These are phyloP conservation scores for Drosophila rhopaloa DNA, from an alignment of 1,140 invertebrate species.

Conservation along the genomic window DNA sequence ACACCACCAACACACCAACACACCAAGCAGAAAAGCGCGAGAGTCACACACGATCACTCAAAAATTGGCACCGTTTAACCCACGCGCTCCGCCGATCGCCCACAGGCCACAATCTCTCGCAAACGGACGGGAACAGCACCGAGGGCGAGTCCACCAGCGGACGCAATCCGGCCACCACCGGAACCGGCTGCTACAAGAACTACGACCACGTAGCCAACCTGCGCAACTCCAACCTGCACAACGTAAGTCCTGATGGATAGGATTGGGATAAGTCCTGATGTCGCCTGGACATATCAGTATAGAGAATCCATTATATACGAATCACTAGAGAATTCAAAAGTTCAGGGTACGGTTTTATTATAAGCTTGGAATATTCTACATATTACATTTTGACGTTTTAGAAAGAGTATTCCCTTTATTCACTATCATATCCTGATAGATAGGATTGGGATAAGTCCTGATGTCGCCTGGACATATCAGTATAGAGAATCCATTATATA, in stretches of 20 bases:
- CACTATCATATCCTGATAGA: too few species aligned
- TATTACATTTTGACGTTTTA: too few species aligned
- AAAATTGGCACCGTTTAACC: constrained; percentile 85
- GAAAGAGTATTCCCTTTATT: too few species aligned
- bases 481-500: too few species aligned
- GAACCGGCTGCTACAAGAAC: constrained; percentile 93
- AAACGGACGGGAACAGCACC: constrained; percentile 93
- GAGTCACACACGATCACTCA: constrained; percentile 84
- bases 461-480: too few species aligned
- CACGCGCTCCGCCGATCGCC: constrained; percentile 85
- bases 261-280: too few species aligned
- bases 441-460: too few species aligned
- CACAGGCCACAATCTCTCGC: constrained; percentile 95
- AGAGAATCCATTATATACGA: too few species aligned
- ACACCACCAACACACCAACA: constrained; percentile 34
- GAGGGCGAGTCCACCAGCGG: constrained; percentile 91
- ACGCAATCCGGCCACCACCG: constrained; percentile 89
- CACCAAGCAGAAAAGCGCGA: constrained; percentile 82
- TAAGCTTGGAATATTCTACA: too few species aligned
- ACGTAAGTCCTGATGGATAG: constrained; percentile 83
- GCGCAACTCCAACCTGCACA: constrained; percentile 87
- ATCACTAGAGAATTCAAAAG: too few species aligned
- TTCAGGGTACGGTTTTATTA: too few species aligned
- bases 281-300: too few species aligned
- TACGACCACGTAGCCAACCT: constrained; percentile 90